A percentile compares a stretch with the other conserved stretches of the same genome.
These are phyloP conservation scores for Pygoscelis adeliae DNA, from an alignment of 2,113 vertebrate species.

Conservation along the genomic window DNA sequence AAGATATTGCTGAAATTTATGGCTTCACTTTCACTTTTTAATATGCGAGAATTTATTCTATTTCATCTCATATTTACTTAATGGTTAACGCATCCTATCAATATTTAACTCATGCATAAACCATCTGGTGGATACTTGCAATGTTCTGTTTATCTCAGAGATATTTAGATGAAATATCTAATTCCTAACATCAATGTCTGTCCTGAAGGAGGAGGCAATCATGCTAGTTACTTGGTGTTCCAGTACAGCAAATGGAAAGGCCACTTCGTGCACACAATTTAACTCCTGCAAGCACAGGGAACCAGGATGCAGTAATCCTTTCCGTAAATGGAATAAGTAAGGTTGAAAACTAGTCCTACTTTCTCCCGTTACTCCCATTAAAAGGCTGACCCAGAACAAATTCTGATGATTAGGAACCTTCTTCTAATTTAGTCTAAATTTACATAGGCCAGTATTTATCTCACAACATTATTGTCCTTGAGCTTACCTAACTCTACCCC, in stretches of 20 bases:
- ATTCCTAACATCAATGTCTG: background rate
- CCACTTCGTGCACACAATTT: background rate
- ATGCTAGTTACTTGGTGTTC: background rate
- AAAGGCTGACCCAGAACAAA: background rate
- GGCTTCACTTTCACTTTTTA: background rate
- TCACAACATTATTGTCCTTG: background rate
- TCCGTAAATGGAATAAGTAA: background rate
- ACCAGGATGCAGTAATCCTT: background rate
- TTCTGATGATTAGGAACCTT: background rate
- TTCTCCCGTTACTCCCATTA: background rate
- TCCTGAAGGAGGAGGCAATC: background rate
- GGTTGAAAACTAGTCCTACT: background rate
- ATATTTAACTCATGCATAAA: background rate
- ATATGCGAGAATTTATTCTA: background rate
- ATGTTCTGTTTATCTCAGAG: background rate
- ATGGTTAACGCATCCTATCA: background rate
- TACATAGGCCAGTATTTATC: background rate
- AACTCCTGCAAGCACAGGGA: background rate
- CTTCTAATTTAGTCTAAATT: background rate
- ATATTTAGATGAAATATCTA: background rate
- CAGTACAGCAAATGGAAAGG: background rate
- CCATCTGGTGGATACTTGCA: background rate
- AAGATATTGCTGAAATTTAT: background rate
- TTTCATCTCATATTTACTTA: background rate
- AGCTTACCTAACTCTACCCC: background rate